These are phyloP conservation scores for Drosophila sturtevanti DNA, from an alignment of 1,140 invertebrate species.

Conservation along the genomic window DNA sequence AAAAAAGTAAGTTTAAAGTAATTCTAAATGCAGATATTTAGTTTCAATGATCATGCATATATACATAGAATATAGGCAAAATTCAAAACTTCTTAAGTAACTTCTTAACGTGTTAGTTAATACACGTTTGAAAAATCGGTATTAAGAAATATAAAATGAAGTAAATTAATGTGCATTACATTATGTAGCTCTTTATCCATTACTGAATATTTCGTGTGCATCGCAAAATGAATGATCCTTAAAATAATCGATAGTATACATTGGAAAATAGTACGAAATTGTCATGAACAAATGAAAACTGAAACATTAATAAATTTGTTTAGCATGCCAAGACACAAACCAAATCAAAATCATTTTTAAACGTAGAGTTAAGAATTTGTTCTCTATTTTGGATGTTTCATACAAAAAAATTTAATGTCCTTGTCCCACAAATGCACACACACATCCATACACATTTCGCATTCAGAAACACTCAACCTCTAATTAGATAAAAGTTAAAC, in stretches of 20 bases:
- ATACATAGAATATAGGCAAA: too few species aligned
- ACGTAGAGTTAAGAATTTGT: slow-evolving; percentile 21
- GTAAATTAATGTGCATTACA: too few species aligned
- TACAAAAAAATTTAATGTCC: slow-evolving; percentile 21
- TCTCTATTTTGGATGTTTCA: slow-evolving; percentile 23
- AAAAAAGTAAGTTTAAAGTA: too few species aligned
- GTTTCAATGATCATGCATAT: too few species aligned
- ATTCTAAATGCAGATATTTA: too few species aligned
- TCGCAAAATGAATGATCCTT: too few species aligned
- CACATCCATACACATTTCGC: slow-evolving; percentile 34
- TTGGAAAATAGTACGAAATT: not conserved
- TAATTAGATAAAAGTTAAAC: slow-evolving; percentile 17
- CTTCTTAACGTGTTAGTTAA: too few species aligned
- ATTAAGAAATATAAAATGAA: too few species aligned
- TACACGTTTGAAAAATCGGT: too few species aligned
- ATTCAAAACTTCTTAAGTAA: too few species aligned
- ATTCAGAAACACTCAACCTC: slow-evolving; percentile 33
- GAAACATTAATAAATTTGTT: not conserved
- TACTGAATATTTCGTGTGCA: too few species aligned
- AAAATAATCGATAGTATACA: not conserved
- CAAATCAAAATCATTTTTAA: slow-evolving; percentile 23
- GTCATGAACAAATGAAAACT: not conserved
- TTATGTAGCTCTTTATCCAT: too few species aligned
- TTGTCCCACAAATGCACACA: slow-evolving; percentile 24
- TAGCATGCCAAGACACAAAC: slow-evolving; percentile 17